Evolutionary conservation across 2,113 vertebrate genomes (phyloP).

Genomic region (Ciconia maguari): DNA sequence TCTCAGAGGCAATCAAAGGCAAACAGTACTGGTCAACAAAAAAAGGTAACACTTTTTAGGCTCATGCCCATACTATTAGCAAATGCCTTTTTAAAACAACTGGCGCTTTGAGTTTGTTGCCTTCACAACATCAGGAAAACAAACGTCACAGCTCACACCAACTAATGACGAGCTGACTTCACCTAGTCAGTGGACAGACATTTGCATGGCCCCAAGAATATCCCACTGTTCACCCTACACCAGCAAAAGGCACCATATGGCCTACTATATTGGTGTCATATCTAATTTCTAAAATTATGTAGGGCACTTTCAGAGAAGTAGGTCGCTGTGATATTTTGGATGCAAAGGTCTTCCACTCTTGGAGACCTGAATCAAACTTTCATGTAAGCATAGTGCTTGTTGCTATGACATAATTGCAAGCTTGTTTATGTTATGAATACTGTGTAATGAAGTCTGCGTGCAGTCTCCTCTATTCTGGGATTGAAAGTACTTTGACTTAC

Average conservation of each 20-base stretch:
- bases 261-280: conserved; percentile 57
- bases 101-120: conserved; percentile 7
- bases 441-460: conserved; percentile 44
- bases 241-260: conserved; percentile 61
- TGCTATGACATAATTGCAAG: conserved; percentile 66
- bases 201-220: conserved; percentile 50
- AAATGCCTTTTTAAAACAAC: conserved; percentile 35
- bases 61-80: conserved; percentile 14
- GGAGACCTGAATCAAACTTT: conserved; percentile 54
- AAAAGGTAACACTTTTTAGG: background rate
- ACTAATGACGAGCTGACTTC: conserved; percentile 51
- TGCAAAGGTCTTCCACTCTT: conserved; percentile 55
- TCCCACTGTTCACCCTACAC: conserved; percentile 47
- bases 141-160: conserved; percentile 32
- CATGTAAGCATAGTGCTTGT: conserved; percentile 51
- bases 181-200: conserved; percentile 52
- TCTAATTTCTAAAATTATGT: conserved; percentile 68
- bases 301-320: conserved; percentile 59
- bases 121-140: conserved; percentile 48
- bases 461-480: conserved; percentile 62
- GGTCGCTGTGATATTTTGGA: conserved; percentile 64
- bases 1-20: background rate
- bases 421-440: conserved; percentile 63
- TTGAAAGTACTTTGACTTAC: conserved; percentile 60
- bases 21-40: background rate